These are phyloP conservation scores for Amphipoea lucens DNA, from an alignment of 2,888 invertebrate genomes.

Conservation along the genomic window DNA sequence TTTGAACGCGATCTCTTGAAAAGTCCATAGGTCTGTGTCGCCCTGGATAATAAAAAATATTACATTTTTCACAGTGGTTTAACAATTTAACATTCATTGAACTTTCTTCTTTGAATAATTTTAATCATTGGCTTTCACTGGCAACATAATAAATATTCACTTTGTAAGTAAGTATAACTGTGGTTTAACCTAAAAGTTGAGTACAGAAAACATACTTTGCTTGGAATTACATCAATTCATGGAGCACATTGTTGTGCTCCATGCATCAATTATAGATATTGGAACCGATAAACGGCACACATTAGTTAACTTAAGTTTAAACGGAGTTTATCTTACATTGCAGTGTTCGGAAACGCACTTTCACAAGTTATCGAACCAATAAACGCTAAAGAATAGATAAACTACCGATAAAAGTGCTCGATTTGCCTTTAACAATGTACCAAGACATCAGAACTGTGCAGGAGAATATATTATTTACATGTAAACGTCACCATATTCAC, in stretches of 20 bases:
- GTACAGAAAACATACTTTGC: not conserved
- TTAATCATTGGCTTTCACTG: no score
- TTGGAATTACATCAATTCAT: no score
- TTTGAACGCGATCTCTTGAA: slow-evolving; percentile 83
- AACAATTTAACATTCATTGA: no score
- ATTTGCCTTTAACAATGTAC: slow-evolving; percentile 17
- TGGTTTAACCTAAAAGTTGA: not conserved
- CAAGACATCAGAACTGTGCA: slow-evolving; percentile 17
- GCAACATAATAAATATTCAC: no score
- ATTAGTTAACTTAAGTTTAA: no score
- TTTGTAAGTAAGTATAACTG: no score
- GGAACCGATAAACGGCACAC: not conserved
- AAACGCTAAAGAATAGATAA: not conserved
- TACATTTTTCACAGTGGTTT: not conserved
- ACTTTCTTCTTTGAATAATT: no score
- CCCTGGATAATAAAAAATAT: slow-evolving; percentile 59
- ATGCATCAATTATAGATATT: no score
- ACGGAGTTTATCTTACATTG: not conserved
- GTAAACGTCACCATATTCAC: not conserved
- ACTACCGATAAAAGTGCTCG: not conserved
- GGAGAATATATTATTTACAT: slow-evolving; percentile 3
- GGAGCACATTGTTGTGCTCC: no score
- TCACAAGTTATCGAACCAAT: not conserved
- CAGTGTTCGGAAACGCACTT: not conserved
- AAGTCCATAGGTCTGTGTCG: slow-evolving; percentile 73